Base-by-base conservation (phyloP, 2,113 vertebrate genomes). In the Seriola dumerili region DNA sequence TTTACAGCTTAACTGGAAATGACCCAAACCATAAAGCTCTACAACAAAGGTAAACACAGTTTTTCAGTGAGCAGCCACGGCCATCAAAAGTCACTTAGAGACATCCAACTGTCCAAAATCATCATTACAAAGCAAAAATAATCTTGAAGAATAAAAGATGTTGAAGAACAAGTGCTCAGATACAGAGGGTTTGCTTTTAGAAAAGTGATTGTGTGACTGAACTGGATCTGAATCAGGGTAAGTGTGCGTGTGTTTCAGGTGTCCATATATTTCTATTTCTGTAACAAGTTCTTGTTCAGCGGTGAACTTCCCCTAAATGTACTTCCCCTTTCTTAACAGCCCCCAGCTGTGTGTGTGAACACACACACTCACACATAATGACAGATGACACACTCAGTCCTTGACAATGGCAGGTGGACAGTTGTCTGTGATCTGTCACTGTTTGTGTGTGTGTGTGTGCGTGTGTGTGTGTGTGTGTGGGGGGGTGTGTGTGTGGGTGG, bases 321-420 rank as follows among this genome's bases (percentile, higher is more conserved):
- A 83, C 90, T 94, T 94, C 92, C 83, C 58, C 54, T 92, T 90
- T 87, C 84, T 89, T 50, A 68, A 81, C 61, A 83, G 58, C 63
- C 48, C 44, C 50, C 67, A 78, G 48, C 70, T 84, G 70, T 71
- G 50, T 57, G 29, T 77, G 64, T 76, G 23, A 21, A 38, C 54
- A 57, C 54, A 25, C 5, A 25, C 71, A 67, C 23, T 42, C 50
- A 25, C 19, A 12, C 46, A 57, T 14, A 32, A 72, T 62, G 76
- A 76, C 50, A 74, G 64, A 76, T 78, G 72, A 89, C 83, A 69
- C 72, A 46, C 17, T 21, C 58, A 38, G 77, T 74, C 40, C 59
- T 67, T 72, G 75, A 79, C 73, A 25, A 65, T 34, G 70, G 74
- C 86, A 87, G 91, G 83, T 89, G 76, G 83, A 83, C 78, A 74